phyloP scores from a whole-genome alignment of 1,140 invertebrate genomes.

The Ephestia elutella region DNA sequence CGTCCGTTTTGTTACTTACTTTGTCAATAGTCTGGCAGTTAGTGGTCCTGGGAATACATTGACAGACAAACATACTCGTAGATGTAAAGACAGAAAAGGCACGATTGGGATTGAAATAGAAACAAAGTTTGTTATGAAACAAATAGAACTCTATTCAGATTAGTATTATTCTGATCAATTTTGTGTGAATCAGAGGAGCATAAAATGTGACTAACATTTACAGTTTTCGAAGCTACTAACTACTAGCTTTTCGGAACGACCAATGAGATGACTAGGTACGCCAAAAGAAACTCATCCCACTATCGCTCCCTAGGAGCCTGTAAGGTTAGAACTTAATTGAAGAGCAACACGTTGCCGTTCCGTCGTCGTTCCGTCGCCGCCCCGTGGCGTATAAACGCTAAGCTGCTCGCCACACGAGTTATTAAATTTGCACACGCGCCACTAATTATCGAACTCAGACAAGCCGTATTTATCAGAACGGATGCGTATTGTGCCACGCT shows the following conservation, averaged over 20 bases:
- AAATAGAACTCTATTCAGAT: too few relatives aligned
- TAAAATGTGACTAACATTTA: too few relatives aligned
- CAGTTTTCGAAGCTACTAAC: too few relatives aligned
- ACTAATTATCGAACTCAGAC: conserved; percentile 58
- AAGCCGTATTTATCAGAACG: conserved; percentile 47
- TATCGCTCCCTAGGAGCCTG: too few relatives aligned
- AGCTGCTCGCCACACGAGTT: conserved; percentile 39
- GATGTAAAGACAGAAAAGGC: neutral
- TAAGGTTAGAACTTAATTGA: too few relatives aligned
- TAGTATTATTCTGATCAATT: too few relatives aligned
- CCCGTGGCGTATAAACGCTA: conserved; percentile 29
- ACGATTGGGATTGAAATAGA: too few relatives aligned
- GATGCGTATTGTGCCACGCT: conserved; percentile 19
- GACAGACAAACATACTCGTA: neutral
- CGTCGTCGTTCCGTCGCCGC: conserved; percentile 17
- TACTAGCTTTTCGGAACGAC: too few relatives aligned
- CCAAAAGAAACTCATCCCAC: too few relatives aligned
- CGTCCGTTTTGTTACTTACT: conserved; percentile 3
- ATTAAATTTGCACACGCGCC: conserved; percentile 66
- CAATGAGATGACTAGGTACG: too few relatives aligned
- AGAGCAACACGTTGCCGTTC: neutral
- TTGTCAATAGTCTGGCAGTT: conserved; percentile 1
- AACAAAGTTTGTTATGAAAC: too few relatives aligned
- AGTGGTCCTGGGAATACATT: neutral
- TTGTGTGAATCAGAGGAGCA: too few relatives aligned